Percentiles rank a stretch among this genome's conserved stretches.
Evolutionary conservation across 2,888 invertebrate genomes (phyloP).

Genomic region (Pseudococcus jackbeardsleyi): DNA sequence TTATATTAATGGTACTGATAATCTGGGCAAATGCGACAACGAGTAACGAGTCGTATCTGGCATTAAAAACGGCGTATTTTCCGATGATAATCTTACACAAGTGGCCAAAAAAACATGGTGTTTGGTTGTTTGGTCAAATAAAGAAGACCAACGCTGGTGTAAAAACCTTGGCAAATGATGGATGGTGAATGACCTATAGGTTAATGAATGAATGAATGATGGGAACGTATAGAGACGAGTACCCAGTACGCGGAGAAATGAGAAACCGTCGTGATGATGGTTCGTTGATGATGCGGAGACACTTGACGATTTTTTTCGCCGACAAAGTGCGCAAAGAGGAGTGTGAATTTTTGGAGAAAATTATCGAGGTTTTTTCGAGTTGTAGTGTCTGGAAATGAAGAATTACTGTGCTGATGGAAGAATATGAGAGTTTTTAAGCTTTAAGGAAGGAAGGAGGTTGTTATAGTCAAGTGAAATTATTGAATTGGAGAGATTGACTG

Average conservation of each 20-base stretch:
- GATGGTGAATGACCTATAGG: conserved; percentile 52
- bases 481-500: too few relatives aligned
- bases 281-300: conserved; percentile 47
- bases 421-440: background rate
- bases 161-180: conserved; percentile 45
- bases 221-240: conserved; percentile 4
- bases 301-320: conserved; percentile 36
- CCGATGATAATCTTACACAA: background rate
- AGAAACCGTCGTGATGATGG: conserved; percentile 25
- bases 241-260: background rate
- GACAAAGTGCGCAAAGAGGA: background rate
- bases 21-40: background rate
- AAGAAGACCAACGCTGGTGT: background rate
- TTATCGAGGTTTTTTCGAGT: background rate
- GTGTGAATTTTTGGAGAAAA: background rate
- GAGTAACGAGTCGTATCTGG: background rate
- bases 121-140: conserved; percentile 14
- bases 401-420: background rate
- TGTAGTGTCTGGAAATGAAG: background rate
- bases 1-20: conserved; percentile 9
- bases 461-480: too few relatives aligned
- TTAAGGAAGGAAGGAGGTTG: too few relatives aligned
- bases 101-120: background rate
- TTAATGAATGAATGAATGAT: conserved; percentile 53
- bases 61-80: conserved; percentile 3